Conservation (phyloP, 2,113 vertebrate species). For the Anarrhichthys ocellatus region DNA sequence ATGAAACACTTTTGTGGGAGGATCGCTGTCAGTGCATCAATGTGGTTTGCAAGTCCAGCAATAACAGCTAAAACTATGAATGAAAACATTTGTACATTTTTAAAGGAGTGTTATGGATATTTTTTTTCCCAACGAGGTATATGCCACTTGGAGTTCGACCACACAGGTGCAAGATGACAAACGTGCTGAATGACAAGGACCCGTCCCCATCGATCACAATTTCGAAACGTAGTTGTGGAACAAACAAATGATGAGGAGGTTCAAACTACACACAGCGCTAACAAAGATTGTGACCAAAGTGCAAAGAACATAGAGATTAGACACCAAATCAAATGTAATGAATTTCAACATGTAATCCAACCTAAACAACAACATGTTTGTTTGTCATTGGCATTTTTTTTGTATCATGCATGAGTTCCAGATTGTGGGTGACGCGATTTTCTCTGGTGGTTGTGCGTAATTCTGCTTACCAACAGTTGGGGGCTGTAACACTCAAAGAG, state of each 20-base stretch:
- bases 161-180: neutral
- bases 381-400: neutral
- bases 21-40: conserved; percentile 1
- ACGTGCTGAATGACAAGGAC: neutral
- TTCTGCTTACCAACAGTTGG: neutral
- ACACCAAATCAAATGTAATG: neutral
- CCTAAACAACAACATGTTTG: neutral
- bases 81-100: neutral
- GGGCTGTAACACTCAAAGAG: neutral
- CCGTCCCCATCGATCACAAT: neutral
- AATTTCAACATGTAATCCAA: too few relatives aligned
- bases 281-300: neutral
- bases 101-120: neutral
- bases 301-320: neutral
- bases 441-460: neutral
- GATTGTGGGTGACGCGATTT: too few relatives aligned
- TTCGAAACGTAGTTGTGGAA: neutral
- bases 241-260: neutral
- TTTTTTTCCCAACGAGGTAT: neutral
- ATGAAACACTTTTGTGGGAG: neutral
- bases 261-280: neutral
- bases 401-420: too few relatives aligned
- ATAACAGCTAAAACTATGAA: neutral
- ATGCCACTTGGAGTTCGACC: neutral
- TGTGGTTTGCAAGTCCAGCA: neutral